These are phyloP conservation scores for Damaliscus lunatus DNA, from an alignment of 2,113 vertebrate genomes.

Conservation along the genomic window DNA sequence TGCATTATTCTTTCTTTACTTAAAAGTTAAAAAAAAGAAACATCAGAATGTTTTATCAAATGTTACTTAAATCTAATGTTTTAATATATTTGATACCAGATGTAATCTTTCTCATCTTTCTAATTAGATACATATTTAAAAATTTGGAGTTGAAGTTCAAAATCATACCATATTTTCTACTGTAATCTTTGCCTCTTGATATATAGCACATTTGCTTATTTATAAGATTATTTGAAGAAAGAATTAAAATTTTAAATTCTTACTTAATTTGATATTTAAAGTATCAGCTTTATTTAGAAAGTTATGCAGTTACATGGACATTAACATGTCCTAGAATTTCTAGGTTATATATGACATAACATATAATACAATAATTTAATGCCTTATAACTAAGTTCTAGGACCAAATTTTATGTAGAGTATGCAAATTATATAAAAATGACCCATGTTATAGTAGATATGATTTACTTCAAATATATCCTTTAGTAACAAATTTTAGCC, in stretches of 20 bases:
- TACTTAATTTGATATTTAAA: not conserved
- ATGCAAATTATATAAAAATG: not conserved
- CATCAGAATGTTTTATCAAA: not conserved
- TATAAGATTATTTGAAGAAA: not conserved
- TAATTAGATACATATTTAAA: not conserved
- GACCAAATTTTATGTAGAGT: not conserved
- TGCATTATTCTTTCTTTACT: not conserved
- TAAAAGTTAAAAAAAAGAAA: not conserved
- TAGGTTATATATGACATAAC: not conserved
- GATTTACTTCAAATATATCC: not conserved
- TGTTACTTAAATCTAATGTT: not conserved
- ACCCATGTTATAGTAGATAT: not conserved
- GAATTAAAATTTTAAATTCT: not conserved
- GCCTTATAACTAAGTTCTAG: not conserved
- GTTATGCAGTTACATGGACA: not conserved
- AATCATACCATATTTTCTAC: not conserved
- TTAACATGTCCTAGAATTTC: not conserved
- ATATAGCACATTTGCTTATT: not conserved
- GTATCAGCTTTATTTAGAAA: not conserved
- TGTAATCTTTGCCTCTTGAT: not conserved
- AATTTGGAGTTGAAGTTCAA: not conserved
- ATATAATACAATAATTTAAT: not conserved
- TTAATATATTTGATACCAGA: not conserved
- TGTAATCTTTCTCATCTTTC: not conserved
- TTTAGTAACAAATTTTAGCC: not conserved